phyloP scores from a whole-genome alignment of 2,888 invertebrate species.

The Blomia tropicalis region DNA sequence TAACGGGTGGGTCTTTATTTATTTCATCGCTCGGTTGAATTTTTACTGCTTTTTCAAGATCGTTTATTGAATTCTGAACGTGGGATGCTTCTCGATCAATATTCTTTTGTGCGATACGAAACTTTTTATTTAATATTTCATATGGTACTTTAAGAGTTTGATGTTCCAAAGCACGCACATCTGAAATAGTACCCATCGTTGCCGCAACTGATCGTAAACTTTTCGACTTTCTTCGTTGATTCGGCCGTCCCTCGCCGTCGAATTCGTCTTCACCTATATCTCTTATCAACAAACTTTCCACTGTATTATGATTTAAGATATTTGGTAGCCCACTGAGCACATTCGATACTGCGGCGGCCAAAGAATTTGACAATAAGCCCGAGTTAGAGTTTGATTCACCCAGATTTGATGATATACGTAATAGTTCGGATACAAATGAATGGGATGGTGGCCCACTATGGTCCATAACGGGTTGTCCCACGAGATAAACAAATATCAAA shows the following conservation, averaged over 20 bases:
- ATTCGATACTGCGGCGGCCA: slow-evolving; percentile 3
- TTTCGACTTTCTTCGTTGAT: not conserved
- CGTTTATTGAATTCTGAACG: slow-evolving; percentile 58
- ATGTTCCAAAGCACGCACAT: slow-evolving; percentile 84
- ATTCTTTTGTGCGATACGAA: slow-evolving; percentile 81
- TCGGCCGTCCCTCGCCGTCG: no score
- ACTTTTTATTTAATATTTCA: slow-evolving; percentile 91
- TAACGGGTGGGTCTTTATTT: slow-evolving; percentile 29
- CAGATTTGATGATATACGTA: not conserved
- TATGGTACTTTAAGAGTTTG: slow-evolving; percentile 95
- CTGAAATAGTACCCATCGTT: slow-evolving; percentile 39
- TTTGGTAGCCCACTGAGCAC: not conserved
- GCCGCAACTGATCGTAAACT: no score
- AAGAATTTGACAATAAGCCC: not conserved
- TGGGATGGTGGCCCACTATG: no score
- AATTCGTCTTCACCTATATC: not conserved
- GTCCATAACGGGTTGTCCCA: no score
- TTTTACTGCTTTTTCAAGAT: slow-evolving; percentile 48
- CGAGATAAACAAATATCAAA: no score
- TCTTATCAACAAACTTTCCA: not conserved
- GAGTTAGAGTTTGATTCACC: not conserved
- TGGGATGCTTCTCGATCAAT: slow-evolving; percentile 82
- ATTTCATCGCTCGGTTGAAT: not conserved
- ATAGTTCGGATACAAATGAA: not conserved
- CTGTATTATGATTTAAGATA: not conserved